These are phyloP conservation scores for Acleris literana DNA, from an alignment of 2,888 invertebrate species.

Conservation along the genomic window DNA sequence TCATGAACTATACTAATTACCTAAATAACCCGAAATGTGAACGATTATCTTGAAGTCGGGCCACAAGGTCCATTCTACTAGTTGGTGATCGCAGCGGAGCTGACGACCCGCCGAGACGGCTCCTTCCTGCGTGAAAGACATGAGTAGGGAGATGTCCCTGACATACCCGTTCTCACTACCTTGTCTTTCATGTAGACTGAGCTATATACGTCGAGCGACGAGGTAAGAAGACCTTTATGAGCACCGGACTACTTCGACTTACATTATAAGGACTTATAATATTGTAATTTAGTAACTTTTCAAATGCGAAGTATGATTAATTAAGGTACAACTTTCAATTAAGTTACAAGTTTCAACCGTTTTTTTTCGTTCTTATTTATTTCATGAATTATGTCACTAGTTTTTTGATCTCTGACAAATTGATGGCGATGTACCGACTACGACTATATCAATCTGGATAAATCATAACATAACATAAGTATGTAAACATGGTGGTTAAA, in stretches of 20 bases:
- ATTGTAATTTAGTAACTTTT: no score
- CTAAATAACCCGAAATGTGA: no score
- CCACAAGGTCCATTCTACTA: neutral
- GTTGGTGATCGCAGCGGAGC: neutral
- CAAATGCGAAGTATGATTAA: no score
- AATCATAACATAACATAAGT: no score
- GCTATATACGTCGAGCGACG: constrained; percentile 56
- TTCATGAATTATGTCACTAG: no score
- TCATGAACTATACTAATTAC: neutral
- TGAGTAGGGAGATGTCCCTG: constrained; percentile 97
- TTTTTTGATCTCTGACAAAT: no score
- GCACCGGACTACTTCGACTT: constrained; percentile 2
- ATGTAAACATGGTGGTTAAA: no score
- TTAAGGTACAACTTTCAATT: no score
- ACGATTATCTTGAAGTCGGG: neutral
- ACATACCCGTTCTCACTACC: constrained; percentile 93
- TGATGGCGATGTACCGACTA: no score
- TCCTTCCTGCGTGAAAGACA: constrained; percentile 94
- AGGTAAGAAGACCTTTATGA: constrained; percentile 28
- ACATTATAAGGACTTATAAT: neutral
- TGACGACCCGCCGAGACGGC: constrained; percentile 48
- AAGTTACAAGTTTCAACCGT: no score
- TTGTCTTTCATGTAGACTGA: constrained; percentile 97
- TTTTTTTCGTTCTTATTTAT: no score
- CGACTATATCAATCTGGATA: no score